phyloP scores from a whole-genome alignment of 2,888 invertebrate genomes.

The Meandrusa payeni region DNA sequence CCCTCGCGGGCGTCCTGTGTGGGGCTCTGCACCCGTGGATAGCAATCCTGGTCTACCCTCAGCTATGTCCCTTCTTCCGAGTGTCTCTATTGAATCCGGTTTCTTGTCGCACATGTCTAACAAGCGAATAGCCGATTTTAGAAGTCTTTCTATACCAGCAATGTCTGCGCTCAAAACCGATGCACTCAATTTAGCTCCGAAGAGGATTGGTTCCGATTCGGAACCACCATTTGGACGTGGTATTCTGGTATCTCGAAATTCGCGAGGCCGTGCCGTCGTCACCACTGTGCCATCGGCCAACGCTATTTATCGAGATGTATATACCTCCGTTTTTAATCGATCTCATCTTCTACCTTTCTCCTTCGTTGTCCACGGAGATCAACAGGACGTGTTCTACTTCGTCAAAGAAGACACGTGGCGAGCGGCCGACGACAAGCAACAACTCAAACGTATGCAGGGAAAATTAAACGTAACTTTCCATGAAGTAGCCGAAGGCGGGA shows the following conservation, averaged over 20 bases:
- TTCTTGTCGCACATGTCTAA: conserved; percentile 91
- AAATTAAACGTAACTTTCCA: conserved; percentile 96
- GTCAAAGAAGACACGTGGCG: conserved; percentile 96
- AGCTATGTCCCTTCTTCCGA: conserved; percentile 83
- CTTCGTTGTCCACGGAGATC: conserved; percentile 92
- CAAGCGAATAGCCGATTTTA: conserved; percentile 88
- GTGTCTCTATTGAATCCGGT: conserved; percentile 90
- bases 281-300: conserved; percentile 94
- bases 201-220: conserved; percentile 89
- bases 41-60: conserved; percentile 79
- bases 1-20: conserved; percentile 76
- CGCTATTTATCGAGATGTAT: conserved; percentile 94
- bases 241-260: conserved; percentile 90
- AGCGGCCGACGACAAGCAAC: conserved; percentile 92
- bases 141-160: conserved; percentile 88
- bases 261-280: conserved; percentile 89
- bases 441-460: conserved; percentile 93
- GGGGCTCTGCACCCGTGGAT: conserved; percentile 78
- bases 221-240: conserved; percentile 94
- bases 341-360: conserved; percentile 93
- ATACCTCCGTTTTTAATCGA: conserved; percentile 95
- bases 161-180: conserved; percentile 90
- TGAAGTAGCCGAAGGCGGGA: conserved; percentile 88
- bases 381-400: conserved; percentile 96
- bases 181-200: conserved; percentile 87